Percentiles rank a stretch among this genome's conserved stretches.
Evolutionary conservation across 2,888 invertebrate genomes (phyloP).

Genomic region (Cerastis leucographa): DNA sequence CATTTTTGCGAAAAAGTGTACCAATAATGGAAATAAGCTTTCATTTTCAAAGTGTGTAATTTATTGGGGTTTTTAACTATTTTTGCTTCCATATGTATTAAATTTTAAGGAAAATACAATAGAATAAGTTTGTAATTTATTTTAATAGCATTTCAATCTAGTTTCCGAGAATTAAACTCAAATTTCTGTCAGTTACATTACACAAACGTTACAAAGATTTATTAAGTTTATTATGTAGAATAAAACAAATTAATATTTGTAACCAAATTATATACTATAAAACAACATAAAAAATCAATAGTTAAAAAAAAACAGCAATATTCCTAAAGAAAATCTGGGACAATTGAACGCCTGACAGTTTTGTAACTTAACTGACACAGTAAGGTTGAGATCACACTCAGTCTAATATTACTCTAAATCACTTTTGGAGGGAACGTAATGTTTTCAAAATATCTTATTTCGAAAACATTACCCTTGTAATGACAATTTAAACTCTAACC

Average conservation of each 20-base stretch:
- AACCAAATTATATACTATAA: conserved; percentile 10
- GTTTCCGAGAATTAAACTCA: conserved; percentile 3
- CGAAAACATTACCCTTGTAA: not conserved
- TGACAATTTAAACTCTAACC: not conserved
- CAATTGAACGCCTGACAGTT: conserved; percentile 13
- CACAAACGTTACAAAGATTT: conserved; percentile 15
- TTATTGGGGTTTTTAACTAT: not conserved
- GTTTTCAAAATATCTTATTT: not conserved
- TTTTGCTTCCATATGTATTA: conserved; percentile 4
- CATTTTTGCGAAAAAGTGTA: conserved; percentile 20
- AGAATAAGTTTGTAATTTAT: conserved; percentile 6
- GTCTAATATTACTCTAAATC: conserved; percentile 17
- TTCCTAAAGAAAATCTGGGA: conserved; percentile 12
- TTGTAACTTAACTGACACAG: conserved; percentile 29
- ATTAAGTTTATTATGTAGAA: conserved; percentile 2
- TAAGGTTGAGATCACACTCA: conserved; percentile 29
- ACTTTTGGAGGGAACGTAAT: conserved; percentile 4
- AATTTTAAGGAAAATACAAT: conserved; percentile 17
- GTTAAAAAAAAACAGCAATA: not conserved
- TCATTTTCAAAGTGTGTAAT: conserved; percentile 9
- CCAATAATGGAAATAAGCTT: conserved; percentile 16
- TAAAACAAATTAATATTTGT: conserved; percentile 6
- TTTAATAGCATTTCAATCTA: conserved; percentile 10
- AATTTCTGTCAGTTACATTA: conserved; percentile 21
- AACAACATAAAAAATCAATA: conserved; percentile 8